These are phyloP conservation scores for Ormyrus thymus DNA, from an alignment of 2,888 invertebrate genomes.

Conservation along the genomic window DNA sequence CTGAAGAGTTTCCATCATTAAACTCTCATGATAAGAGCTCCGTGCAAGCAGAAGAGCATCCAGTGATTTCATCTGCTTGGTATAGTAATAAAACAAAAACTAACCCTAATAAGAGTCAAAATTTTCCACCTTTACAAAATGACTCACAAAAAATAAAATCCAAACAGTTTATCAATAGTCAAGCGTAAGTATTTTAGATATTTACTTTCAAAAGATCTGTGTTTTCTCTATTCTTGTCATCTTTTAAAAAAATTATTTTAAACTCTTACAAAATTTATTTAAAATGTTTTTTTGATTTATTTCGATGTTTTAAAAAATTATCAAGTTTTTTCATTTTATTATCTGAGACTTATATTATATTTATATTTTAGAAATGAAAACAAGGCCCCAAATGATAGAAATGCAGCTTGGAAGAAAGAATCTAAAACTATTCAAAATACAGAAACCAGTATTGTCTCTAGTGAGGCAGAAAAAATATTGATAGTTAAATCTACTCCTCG, in stretches of 20 bases:
- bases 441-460: constrained; percentile 62
- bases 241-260: neutral
- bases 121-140: constrained; percentile 70
- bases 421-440: constrained; percentile 64
- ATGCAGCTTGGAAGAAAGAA: constrained; percentile 69
- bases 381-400: constrained; percentile 68
- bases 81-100: constrained; percentile 72
- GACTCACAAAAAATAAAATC: constrained; percentile 66
- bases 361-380: constrained; percentile 67
- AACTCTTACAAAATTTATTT: neutral
- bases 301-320: neutral
- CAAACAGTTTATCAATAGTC: constrained; percentile 58
- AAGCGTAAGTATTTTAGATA: constrained; percentile 61
- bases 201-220: constrained; percentile 3
- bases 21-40: constrained; percentile 63
- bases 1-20: constrained; percentile 79
- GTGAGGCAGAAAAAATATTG: constrained; percentile 63
- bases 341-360: neutral
- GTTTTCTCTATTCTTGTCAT: neutral
- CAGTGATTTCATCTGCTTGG: constrained; percentile 73
- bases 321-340: neutral
- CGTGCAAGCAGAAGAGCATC: constrained; percentile 65
- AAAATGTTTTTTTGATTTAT: constrained; percentile 7
- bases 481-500: constrained; percentile 62
- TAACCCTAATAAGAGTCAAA: constrained; percentile 62